Percentiles rank a stretch among this genome's conserved stretches.
Conservation (phyloP, 2,113 vertebrate species). For the Gallinago paraguaiae region DNA sequence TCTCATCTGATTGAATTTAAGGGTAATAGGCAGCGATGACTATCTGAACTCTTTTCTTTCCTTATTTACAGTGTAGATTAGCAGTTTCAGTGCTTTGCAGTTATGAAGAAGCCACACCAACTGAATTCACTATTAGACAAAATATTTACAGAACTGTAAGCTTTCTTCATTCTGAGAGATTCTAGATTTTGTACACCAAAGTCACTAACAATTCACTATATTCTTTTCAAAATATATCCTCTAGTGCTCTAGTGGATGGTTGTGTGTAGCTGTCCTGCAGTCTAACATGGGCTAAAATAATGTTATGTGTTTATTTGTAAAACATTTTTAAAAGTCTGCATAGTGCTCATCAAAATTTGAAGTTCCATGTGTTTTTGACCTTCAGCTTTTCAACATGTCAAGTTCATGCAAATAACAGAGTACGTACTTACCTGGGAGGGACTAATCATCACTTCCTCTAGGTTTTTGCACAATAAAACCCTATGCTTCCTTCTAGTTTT, state of each 20-base stretch:
- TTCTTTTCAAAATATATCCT: background rate
- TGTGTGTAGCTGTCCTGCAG: background rate
- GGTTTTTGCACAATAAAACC: background rate
- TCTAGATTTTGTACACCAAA: background rate
- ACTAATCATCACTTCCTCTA: background rate
- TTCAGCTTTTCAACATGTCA: background rate
- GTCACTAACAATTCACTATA: background rate
- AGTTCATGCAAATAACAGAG: background rate
- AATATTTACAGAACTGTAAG: background rate
- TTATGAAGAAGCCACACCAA: background rate
- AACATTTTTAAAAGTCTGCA: background rate
- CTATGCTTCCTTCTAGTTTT: background rate
- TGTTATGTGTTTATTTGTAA: background rate
- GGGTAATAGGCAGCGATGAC: background rate
- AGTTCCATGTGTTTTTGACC: background rate
- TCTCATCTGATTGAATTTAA: background rate
- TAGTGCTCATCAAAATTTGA: background rate
- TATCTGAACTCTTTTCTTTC: background rate
- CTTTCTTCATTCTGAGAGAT: background rate
- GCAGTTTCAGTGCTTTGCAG: slow-evolving; percentile 4
- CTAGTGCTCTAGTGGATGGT: background rate
- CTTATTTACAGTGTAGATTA: background rate
- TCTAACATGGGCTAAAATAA: background rate
- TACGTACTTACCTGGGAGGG: background rate
- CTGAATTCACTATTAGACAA: background rate